These are phyloP conservation scores for Dicerorhinus sumatrensis DNA, from an alignment of 2,113 vertebrate species.

Conservation along the genomic window DNA sequence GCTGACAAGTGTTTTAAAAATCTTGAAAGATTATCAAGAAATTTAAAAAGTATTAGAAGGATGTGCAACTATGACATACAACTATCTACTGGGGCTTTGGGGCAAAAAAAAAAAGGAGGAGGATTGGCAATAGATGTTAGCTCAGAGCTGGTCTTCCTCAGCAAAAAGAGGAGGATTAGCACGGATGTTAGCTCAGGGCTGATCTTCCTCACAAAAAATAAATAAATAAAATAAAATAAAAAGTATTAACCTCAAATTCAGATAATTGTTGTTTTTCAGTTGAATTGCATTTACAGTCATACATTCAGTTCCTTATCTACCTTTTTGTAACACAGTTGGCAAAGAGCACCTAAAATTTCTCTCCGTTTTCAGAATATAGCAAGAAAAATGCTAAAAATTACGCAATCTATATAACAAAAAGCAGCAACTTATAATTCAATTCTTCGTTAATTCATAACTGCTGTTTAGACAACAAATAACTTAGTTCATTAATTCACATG, in stretches of 20 bases:
- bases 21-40: constrained; percentile 82
- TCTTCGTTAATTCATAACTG: constrained; percentile 57
- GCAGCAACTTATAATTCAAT: neutral
- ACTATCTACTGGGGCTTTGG: too few relatives aligned
- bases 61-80: too few relatives aligned
- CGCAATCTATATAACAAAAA: neutral
- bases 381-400: neutral
- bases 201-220: too few relatives aligned
- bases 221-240: neutral
- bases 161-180: too few relatives aligned
- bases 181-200: too few relatives aligned
- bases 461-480: constrained; percentile 1
- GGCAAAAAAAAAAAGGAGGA: too few relatives aligned
- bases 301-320: neutral
- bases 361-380: neutral
- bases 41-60: constrained; percentile 73
- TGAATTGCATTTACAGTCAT: constrained; percentile 73
- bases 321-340: neutral
- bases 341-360: neutral
- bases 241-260: constrained; percentile 78
- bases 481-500: constrained; percentile 64
- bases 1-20: constrained; percentile 80
- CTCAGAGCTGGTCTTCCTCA: too few relatives aligned
- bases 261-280: constrained; percentile 76
- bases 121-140: too few relatives aligned